A percentile compares a stretch with the other conserved stretches of the same genome.
Evolutionary conservation across 1,140 invertebrate genomes (phyloP).

Genomic region (Tribolium castaneum): DNA sequence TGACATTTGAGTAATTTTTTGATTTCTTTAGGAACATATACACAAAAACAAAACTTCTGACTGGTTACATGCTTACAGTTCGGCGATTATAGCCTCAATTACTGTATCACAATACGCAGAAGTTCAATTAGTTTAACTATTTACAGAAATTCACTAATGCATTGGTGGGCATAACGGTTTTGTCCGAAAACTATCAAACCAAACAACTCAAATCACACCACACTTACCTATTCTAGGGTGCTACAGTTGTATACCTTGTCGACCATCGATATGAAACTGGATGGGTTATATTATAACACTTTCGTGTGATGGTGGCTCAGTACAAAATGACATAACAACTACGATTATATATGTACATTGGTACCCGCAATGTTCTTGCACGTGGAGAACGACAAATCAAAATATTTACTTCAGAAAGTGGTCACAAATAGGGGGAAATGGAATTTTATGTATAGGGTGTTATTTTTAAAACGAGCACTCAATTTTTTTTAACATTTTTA

Average conservation of each 20-base stretch:
- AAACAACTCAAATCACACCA: slow-evolving; percentile 15
- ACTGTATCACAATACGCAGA: slow-evolving; percentile 33
- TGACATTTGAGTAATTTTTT: neutral
- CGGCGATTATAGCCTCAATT: slow-evolving; percentile 22
- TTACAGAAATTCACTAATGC: slow-evolving; percentile 34
- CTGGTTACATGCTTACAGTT: slow-evolving; percentile 1
- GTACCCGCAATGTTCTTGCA: slow-evolving; percentile 30
- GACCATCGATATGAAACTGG: slow-evolving; percentile 6
- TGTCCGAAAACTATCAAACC: slow-evolving; percentile 3
- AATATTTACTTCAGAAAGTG: neutral
- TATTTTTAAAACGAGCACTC: no score
- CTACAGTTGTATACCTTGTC: slow-evolving; percentile 18
- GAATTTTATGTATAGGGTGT: neutral
- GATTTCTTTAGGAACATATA: slow-evolving; percentile 7
- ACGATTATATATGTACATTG: slow-evolving; percentile 20
- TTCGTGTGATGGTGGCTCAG: neutral
- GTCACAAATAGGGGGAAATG: neutral
- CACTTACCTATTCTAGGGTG: slow-evolving; percentile 7
- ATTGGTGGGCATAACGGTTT: slow-evolving; percentile 27
- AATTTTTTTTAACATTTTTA: no score
- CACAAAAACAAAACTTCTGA: slow-evolving; percentile 9
- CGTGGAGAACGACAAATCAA: slow-evolving; percentile 14
- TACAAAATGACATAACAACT: slow-evolving; percentile 32
- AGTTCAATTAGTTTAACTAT: slow-evolving; percentile 12
- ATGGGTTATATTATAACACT: neutral